Conservation (phyloP, 1,140 invertebrate genomes). For the Wiebesia pumilae region DNA sequence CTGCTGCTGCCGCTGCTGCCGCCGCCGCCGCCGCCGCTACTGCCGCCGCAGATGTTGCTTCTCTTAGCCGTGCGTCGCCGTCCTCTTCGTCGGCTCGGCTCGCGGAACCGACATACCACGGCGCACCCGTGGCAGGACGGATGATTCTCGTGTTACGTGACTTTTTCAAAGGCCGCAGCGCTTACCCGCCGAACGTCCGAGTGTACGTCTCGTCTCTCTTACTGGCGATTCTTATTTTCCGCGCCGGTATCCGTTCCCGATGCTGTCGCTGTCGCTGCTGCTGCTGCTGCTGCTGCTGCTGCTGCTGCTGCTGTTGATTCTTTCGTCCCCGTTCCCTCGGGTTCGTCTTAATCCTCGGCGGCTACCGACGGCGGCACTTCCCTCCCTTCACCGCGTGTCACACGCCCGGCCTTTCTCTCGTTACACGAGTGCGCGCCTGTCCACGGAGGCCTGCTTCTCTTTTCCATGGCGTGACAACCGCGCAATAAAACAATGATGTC, state of each 20-base stretch:
- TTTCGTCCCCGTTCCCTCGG: not conserved
- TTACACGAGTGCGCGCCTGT: not conserved
- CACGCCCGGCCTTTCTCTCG: not conserved
- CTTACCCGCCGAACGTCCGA: too few relatives aligned
- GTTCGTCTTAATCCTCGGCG: not conserved
- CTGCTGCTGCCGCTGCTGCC: not conserved
- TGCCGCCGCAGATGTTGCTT: too few relatives aligned
- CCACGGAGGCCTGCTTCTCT: not conserved
- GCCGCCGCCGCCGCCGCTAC: too few relatives aligned
- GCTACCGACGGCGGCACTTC: not conserved
- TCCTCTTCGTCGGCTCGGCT: not conserved
- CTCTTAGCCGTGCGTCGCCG: not conserved
- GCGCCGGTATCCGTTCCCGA: too few relatives aligned
- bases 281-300: not conserved
- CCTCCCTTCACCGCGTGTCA: not conserved
- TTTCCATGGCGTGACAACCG: not conserved
- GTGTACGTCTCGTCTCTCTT: too few relatives aligned
- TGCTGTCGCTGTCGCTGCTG: not conserved
- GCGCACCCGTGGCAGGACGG: not conserved
- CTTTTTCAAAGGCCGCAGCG: too few relatives aligned
- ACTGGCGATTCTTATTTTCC: too few relatives aligned
- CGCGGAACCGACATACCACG: not conserved
- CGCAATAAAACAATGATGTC: not conserved
- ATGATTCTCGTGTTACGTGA: too few relatives aligned
- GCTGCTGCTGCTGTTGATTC: not conserved